phyloP scores from a whole-genome alignment of 2,888 invertebrate genomes.

The Erebia palarica region DNA sequence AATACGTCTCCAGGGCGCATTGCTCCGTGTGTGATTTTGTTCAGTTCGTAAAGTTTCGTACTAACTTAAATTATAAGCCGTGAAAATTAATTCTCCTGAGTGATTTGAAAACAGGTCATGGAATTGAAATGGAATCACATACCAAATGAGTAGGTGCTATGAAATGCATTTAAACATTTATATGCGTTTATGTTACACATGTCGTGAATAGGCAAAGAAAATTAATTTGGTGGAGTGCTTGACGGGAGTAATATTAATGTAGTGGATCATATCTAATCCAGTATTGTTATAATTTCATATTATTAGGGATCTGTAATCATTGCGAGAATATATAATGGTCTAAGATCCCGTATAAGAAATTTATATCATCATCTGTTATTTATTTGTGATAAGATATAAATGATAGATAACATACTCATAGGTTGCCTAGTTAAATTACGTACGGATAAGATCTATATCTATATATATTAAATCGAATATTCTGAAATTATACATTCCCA shows the following conservation, averaged over 20 bases:
- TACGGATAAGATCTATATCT: no score
- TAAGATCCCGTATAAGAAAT: no score
- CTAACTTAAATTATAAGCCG: background rate
- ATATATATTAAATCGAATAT: no score
- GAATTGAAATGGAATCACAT: background rate
- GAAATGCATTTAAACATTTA: background rate
- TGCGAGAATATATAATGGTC: no score
- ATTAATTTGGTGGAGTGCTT: slow-evolving; percentile 8
- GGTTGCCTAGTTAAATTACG: no score
- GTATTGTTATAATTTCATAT: slow-evolving; percentile 9
- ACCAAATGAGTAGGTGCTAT: background rate
- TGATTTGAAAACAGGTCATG: slow-evolving; percentile 4
- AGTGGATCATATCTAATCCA: slow-evolving; percentile 7
- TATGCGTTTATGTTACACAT: background rate
- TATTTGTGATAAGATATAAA: no score
- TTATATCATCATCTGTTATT: no score
- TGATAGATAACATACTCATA: no score
- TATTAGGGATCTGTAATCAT: slow-evolving; percentile 6
- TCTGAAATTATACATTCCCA: no score
- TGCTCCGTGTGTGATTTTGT: no score
- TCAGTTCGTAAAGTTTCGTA: no score
- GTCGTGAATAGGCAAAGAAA: background rate
- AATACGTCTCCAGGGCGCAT: no score
- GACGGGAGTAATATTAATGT: slow-evolving; percentile 8
- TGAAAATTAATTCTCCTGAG: slow-evolving; percentile 4